Conservation (phyloP, 2,888 invertebrate species). For the Lasiommata megera region DNA sequence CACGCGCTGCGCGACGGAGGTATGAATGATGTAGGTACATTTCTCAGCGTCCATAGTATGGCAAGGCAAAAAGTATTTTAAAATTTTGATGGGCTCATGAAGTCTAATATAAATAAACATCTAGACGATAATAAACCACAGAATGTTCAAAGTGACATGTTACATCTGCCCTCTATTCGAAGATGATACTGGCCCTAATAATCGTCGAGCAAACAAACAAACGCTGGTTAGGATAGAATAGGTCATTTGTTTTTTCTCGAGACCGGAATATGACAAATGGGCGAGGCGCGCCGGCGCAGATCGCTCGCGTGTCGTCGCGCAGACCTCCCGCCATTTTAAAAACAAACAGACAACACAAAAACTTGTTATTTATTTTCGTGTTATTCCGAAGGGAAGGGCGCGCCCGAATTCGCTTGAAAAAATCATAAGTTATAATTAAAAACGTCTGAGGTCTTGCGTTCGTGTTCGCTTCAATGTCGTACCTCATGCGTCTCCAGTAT, state of each 20-base stretch:
- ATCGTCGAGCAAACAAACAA: conserved; percentile 75
- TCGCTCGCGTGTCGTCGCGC: conserved; percentile 79
- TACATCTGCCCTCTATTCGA: conserved; percentile 62
- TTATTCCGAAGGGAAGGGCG: conserved; percentile 75
- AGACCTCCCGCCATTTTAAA: conserved; percentile 82
- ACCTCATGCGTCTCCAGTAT: conserved; percentile 10
- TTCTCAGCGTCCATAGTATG: no score
- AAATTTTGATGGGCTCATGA: conserved; percentile 19
- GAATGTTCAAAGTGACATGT: conserved; percentile 49
- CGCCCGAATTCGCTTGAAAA: conserved; percentile 76
- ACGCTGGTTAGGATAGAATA: conserved; percentile 71
- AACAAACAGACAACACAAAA: conserved; percentile 79
- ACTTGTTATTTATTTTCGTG: conserved; percentile 78
- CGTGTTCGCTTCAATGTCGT: conserved; percentile 31
- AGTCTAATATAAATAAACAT: conserved; percentile 31
- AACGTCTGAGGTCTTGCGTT: conserved; percentile 53
- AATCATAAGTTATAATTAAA: conserved; percentile 79
- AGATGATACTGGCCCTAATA: conserved; percentile 76
- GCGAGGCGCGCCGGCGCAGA: conserved; percentile 58
- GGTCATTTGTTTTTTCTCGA: conserved; percentile 76
- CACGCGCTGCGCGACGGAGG: no score
- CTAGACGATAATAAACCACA: conserved; percentile 45
- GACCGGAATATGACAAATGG: conserved; percentile 80
- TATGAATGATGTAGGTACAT: no score
- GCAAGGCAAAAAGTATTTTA: neutral